Percentiles rank a stretch among this genome's conserved stretches.
Evolutionary conservation across 1,140 invertebrate genomes (phyloP).

Genomic region (Leptonema lineaticorne): DNA sequence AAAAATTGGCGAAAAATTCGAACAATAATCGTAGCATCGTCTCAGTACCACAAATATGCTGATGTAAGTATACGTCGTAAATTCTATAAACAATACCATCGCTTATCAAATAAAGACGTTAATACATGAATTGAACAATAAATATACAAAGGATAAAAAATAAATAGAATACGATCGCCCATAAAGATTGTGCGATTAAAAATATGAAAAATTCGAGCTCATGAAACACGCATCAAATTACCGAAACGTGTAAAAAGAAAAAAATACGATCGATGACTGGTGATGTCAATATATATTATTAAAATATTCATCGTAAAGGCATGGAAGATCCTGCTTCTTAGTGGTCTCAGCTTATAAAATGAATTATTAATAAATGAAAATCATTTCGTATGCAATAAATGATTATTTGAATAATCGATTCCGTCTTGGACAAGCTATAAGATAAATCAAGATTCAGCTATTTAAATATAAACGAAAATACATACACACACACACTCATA

Average conservation of each 20-base stretch:
- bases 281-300: too few species aligned
- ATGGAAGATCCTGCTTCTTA: slow-evolving; percentile 6
- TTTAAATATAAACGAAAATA: neutral
- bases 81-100: too few species aligned
- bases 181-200: neutral
- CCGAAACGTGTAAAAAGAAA: neutral
- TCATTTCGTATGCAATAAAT: neutral
- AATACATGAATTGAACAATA: too few species aligned
- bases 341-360: neutral
- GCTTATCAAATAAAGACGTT: too few species aligned
- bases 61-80: too few species aligned
- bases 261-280: too few species aligned
- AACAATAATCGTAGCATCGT: neutral
- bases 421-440: neutral
- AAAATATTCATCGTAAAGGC: slow-evolving; percentile 6
- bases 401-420: slow-evolving; percentile 17
- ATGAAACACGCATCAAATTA: neutral
- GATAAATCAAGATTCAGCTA: slow-evolving; percentile 6
- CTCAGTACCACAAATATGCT: too few species aligned
- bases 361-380: slow-evolving; percentile 11
- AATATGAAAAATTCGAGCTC: neutral
- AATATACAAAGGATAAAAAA: too few species aligned
- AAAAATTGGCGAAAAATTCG: neutral
- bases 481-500: too few species aligned
- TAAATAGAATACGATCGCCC: too few species aligned